Conservation (phyloP, 2,113 vertebrate species). For the Corydoras sp. region DNA sequence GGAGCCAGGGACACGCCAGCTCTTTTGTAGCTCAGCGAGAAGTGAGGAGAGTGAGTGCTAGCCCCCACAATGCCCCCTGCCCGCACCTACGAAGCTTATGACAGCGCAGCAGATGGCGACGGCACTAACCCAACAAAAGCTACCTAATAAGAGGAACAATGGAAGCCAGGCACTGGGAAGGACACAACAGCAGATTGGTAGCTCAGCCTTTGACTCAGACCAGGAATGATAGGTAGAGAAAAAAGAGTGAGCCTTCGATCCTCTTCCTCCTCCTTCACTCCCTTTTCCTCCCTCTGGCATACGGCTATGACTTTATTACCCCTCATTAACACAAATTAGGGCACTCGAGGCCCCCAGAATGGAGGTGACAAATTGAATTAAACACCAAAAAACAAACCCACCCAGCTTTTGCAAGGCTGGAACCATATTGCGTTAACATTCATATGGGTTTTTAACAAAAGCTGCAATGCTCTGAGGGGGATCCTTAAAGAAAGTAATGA, state of each 20-base stretch:
- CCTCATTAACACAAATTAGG: slow-evolving; percentile 78
- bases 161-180: slow-evolving; percentile 44
- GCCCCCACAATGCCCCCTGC: slow-evolving; percentile 42
- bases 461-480: slow-evolving; percentile 50
- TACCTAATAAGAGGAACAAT: slow-evolving; percentile 74
- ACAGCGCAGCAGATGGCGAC: slow-evolving; percentile 70
- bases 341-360: slow-evolving; percentile 69
- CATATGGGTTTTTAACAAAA: slow-evolving; percentile 49
- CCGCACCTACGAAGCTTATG: slow-evolving; percentile 42
- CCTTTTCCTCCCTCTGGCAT: slow-evolving; percentile 51
- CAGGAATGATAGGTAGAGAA: slow-evolving; percentile 52
- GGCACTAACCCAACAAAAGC: slow-evolving; percentile 70
- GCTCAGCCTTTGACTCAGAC: slow-evolving; percentile 41
- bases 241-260: slow-evolving; percentile 41
- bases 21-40: slow-evolving; percentile 53
- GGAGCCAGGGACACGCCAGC: slow-evolving; percentile 50
- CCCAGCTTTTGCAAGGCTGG: slow-evolving; percentile 57
- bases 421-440: slow-evolving; percentile 69
- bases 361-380: slow-evolving; percentile 78
- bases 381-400: slow-evolving; percentile 70
- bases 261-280: slow-evolving; percentile 35
- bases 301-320: slow-evolving; percentile 76
- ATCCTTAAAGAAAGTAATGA: slow-evolving; percentile 47
- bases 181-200: slow-evolving; percentile 37
- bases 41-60: slow-evolving; percentile 37